Evolutionary conservation across 2,888 invertebrate genomes (phyloP).

Genomic region (Leucophenga montana): DNA sequence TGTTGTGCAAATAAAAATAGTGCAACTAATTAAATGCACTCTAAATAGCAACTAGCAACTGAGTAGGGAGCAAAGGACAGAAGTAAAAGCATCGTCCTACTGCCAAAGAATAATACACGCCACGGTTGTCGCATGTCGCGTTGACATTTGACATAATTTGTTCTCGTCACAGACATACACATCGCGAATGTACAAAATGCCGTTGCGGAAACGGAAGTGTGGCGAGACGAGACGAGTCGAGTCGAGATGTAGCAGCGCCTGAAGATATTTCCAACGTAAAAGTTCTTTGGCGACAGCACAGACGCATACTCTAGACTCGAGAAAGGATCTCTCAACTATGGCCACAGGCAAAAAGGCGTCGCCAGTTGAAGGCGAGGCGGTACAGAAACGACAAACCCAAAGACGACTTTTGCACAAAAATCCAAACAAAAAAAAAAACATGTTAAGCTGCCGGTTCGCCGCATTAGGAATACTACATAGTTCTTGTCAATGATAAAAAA

Average conservation of each 20-base stretch:
- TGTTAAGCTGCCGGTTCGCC: slow-evolving; percentile 7
- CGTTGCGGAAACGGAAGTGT: neutral
- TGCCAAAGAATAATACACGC: slow-evolving; percentile 10
- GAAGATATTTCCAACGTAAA: neutral
- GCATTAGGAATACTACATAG: neutral
- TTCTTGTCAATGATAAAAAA: neutral
- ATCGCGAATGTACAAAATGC: neutral
- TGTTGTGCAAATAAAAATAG: neutral
- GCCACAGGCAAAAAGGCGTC: slow-evolving; percentile 6
- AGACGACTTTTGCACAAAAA: neutral
- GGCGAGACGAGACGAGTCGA: too few species aligned
- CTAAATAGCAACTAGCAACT: slow-evolving; percentile 34
- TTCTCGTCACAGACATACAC: slow-evolving; percentile 4
- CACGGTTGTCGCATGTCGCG: slow-evolving; percentile 4
- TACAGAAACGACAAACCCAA: neutral
- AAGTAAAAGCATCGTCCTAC: slow-evolving; percentile 21
- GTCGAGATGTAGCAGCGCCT: neutral
- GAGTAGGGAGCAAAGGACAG: slow-evolving; percentile 34
- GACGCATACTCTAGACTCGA: neutral
- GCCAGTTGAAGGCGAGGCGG: neutral
- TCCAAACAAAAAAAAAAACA: slow-evolving; percentile 9
- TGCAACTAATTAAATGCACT: slow-evolving; percentile 5
- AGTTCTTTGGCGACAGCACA: slow-evolving; percentile 14
- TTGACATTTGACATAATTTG: slow-evolving; percentile 23
- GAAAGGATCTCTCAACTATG: neutral